phyloP scores from a whole-genome alignment of 2,888 invertebrate species.

The Colostygia pectinataria region DNA sequence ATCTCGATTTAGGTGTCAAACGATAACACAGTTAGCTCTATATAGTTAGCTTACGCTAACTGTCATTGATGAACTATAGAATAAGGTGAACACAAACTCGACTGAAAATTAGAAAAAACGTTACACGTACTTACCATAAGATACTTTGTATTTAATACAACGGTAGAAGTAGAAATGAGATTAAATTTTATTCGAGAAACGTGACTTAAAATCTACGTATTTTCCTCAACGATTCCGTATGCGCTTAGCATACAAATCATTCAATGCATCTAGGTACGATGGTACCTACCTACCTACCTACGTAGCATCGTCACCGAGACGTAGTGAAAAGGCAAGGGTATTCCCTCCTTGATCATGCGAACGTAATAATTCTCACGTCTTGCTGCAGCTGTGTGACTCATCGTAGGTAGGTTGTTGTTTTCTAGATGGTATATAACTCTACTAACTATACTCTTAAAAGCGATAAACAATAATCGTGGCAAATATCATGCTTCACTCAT shows the following conservation, averaged over 20 bases:
- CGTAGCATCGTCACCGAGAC: conserved; percentile 39
- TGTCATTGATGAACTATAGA: too few relatives aligned
- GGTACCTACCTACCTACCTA: too few relatives aligned
- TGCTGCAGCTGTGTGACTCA: conserved; percentile 3
- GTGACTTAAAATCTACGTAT: conserved; percentile 23
- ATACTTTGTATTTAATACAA: too few relatives aligned
- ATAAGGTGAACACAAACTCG: too few relatives aligned
- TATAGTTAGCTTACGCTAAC: too few relatives aligned
- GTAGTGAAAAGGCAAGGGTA: conserved; percentile 35
- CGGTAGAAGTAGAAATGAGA: background rate
- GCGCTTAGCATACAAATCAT: conserved; percentile 35
- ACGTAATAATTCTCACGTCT: conserved; percentile 19
- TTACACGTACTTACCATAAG: too few relatives aligned
- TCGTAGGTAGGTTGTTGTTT: background rate
- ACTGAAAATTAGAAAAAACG: too few relatives aligned
- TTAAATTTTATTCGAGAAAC: conserved; percentile 7
- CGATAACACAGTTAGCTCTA: too few relatives aligned
- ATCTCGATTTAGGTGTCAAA: too few relatives aligned
- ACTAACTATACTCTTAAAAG: too few relatives aligned
- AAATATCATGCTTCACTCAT: too few relatives aligned
- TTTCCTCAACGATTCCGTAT: conserved; percentile 29
- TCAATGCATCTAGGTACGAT: background rate
- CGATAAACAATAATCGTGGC: too few relatives aligned
- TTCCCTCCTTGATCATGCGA: conserved; percentile 49
- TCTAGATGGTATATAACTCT: background rate